Conservation (phyloP, 2,888 invertebrate species). For the Drosophila dives region DNA sequence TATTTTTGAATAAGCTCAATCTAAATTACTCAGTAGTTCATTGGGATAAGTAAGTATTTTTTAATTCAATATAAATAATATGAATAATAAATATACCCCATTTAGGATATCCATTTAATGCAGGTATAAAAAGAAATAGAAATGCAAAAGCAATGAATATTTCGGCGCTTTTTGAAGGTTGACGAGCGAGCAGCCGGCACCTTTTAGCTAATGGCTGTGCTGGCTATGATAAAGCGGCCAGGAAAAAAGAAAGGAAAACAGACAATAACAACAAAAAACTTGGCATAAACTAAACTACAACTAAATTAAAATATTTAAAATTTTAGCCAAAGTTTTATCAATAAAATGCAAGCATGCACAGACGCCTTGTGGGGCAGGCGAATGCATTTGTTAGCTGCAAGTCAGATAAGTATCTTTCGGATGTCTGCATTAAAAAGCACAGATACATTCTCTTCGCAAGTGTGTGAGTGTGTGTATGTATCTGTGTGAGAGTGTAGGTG, state of each 20-base stretch:
- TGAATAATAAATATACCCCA: constrained; percentile 4
- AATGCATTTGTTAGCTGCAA: constrained; percentile 65
- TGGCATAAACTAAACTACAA: constrained; percentile 61
- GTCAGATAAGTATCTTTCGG: constrained; percentile 67
- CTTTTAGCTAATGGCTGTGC: constrained; percentile 73
- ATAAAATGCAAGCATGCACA: constrained; percentile 66
- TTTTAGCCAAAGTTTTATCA: constrained; percentile 77
- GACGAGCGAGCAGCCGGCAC: constrained; percentile 45
- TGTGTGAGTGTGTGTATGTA: not conserved
- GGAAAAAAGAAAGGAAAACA: constrained; percentile 22
- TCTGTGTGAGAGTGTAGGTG: constrained; percentile 13
- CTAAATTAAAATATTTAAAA: constrained; percentile 81
- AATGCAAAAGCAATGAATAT: constrained; percentile 43
- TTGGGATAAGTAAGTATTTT: not conserved
- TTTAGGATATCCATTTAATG: too few species aligned
- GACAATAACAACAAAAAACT: constrained; percentile 26
- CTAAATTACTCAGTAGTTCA: too few species aligned
- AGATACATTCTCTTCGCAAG: constrained; percentile 9
- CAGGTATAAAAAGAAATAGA: constrained; percentile 39
- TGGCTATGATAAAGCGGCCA: constrained; percentile 53
- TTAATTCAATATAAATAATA: not conserved
- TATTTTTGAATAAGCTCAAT: too few species aligned
- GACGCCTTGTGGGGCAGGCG: constrained; percentile 11
- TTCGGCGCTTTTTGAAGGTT: constrained; percentile 67
- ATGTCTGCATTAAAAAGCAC: constrained; percentile 64